Conservation (phyloP, 1,140 invertebrate genomes). For the Littorina saxatilis region DNA sequence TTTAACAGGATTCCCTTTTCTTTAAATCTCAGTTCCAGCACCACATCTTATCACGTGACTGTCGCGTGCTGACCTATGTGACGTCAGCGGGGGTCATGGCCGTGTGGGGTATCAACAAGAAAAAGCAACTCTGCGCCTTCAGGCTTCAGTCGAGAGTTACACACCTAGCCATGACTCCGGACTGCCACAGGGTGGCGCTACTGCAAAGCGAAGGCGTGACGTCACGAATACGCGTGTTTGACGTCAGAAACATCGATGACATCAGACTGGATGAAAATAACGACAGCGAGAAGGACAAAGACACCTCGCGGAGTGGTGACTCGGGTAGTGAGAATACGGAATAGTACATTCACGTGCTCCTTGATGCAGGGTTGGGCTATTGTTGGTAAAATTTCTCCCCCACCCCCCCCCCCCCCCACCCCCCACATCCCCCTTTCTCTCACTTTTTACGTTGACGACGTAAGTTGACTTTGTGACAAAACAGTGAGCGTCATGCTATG, state of each 20-base stretch:
- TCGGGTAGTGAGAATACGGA: too few species aligned
- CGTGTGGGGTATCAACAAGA: slow-evolving; percentile 30
- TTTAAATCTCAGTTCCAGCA: slow-evolving; percentile 23
- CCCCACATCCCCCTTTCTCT: too few species aligned
- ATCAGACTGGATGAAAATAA: not conserved
- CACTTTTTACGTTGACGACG: not conserved
- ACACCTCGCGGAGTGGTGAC: not conserved
- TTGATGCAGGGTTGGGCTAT: not conserved
- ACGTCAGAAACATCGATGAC: slow-evolving; percentile 37
- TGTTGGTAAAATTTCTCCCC: not conserved
- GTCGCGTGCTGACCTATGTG: slow-evolving; percentile 16
- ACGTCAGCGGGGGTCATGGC: slow-evolving; percentile 26
- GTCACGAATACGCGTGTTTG: slow-evolving; percentile 33
- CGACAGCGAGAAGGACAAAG: not conserved
- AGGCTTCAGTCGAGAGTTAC: slow-evolving; percentile 3
- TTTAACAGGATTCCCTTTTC: too few species aligned
- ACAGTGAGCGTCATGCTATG: not conserved
- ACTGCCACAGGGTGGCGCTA: slow-evolving; percentile 15
- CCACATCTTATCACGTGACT: slow-evolving; percentile 28
- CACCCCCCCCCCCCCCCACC: too few species aligned
- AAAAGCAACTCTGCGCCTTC: slow-evolving; percentile 33
- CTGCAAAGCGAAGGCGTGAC: slow-evolving; percentile 23
- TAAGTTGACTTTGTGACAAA: not conserved
- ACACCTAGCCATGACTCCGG: slow-evolving; percentile 29
- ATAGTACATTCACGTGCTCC: too few species aligned